A percentile compares a stretch with the other conserved stretches of the same genome.
phyloP scores from a whole-genome alignment of 2,797 vertebrate genomes.

The Glossophaga mutica region DNA sequence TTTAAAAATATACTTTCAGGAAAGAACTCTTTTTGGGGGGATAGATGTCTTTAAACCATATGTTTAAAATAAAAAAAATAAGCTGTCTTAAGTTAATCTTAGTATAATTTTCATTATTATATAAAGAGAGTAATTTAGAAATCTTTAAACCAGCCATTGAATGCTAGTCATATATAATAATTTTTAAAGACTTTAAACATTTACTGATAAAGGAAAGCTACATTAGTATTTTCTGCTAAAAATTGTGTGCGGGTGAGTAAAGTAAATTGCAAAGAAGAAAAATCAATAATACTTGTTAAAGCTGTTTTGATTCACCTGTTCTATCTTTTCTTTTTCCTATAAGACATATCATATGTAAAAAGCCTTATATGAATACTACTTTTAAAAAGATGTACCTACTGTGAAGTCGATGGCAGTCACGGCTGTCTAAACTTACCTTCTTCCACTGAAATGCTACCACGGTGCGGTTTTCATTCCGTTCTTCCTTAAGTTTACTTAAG shows the following conservation, averaged over 20 bases:
- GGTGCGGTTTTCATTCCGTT: not conserved
- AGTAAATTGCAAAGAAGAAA: constrained; percentile 10
- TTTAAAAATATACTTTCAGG: not conserved
- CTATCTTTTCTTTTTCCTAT: not conserved
- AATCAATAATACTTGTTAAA: not conserved
- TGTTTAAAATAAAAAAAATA: not conserved
- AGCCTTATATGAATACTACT: not conserved
- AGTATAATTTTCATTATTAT: not conserved
- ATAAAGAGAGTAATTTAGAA: not conserved
- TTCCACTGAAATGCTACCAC: not conserved
- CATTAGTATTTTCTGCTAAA: not conserved
- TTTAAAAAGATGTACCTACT: not conserved
- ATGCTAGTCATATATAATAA: not conserved
- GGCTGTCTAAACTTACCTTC: not conserved
- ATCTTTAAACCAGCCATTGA: too few relatives aligned
- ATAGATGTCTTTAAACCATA: not conserved
- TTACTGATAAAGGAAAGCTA: not conserved
- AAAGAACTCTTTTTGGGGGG: not conserved
- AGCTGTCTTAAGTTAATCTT: not conserved
- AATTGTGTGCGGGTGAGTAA: not conserved
- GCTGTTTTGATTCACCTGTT: not conserved
- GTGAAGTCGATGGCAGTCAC: not conserved
- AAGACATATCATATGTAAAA: not conserved
- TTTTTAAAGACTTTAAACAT: not conserved
- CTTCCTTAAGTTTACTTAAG: not conserved